Percentiles rank a stretch among this genome's conserved stretches.
These are phyloP conservation scores for Hyalella azteca DNA, from an alignment of 2,888 invertebrate genomes.

Conservation along the genomic window DNA sequence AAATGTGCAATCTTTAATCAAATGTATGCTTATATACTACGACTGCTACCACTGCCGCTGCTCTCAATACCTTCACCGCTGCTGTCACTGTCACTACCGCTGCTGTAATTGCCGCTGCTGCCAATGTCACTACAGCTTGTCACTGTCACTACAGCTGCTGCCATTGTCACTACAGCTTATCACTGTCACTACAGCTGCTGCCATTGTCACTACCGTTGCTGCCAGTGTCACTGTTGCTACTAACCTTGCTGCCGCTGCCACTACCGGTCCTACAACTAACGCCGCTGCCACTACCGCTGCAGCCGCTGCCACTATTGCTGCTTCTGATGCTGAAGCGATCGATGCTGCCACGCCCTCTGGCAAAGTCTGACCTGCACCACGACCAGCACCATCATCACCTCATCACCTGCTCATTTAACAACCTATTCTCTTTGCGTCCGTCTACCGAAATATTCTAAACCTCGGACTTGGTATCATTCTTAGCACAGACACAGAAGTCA, in stretches of 20 bases:
- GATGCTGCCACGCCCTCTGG: too few species aligned
- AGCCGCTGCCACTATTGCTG: neutral
- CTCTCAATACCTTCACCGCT: neutral
- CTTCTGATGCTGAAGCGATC: neutral
- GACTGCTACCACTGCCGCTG: neutral
- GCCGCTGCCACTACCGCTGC: neutral
- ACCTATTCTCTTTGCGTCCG: too few species aligned
- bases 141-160: neutral
- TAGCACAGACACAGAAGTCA: too few species aligned
- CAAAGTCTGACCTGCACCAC: too few species aligned
- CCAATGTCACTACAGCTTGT: neutral
- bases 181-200: neutral
- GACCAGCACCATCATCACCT: too few species aligned
- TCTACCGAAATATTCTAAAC: too few species aligned
- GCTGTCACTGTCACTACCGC: constrained; percentile 13
- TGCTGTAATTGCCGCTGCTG: neutral
- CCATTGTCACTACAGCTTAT: neutral
- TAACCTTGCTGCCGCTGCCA: neutral
- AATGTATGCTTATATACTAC: too few species aligned
- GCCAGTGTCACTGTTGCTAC: neutral
- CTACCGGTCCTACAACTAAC: neutral
- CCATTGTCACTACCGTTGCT: neutral
- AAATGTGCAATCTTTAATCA: too few species aligned
- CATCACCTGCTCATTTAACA: too few species aligned
- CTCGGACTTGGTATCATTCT: too few species aligned